Evolutionary conservation across 2,888 invertebrate species (phyloP).

Genomic region (Anodontia alba): DNA sequence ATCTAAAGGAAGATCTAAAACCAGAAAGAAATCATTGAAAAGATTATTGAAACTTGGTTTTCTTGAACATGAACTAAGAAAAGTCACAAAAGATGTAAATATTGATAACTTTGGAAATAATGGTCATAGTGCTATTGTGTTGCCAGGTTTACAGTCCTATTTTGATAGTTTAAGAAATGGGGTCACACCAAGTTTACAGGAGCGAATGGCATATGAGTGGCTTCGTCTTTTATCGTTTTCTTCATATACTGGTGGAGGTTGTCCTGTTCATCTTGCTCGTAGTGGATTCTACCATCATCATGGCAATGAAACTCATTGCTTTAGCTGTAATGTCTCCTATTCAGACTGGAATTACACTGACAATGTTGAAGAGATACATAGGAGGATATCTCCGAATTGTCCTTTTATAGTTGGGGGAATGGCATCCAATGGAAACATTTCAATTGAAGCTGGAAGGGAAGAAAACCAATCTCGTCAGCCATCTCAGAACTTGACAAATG

Average conservation of each 20-base stretch:
- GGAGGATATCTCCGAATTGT: conserved; percentile 54
- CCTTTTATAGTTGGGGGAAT: conserved; percentile 20
- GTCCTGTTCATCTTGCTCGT: conserved; percentile 32
- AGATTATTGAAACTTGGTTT: neutral
- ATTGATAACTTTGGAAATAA: neutral
- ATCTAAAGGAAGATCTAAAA: neutral
- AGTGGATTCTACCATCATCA: conserved; percentile 39
- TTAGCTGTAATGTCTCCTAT: conserved; percentile 35
- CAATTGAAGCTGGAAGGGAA: neutral
- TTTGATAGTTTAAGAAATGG: conserved; percentile 19
- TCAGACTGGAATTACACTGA: conserved; percentile 44
- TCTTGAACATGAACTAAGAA: neutral
- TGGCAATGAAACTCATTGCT: conserved; percentile 38
- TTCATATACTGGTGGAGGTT: conserved; percentile 30
- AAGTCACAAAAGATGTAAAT: neutral
- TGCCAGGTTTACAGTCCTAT: conserved; percentile 1
- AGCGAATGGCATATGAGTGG: conserved; percentile 40
- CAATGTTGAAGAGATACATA: conserved; percentile 45
- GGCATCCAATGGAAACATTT: conserved; percentile 22
- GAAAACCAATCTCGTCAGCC: neutral
- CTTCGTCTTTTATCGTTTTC: conserved; percentile 26
- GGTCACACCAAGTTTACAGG: neutral
- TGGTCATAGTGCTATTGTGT: neutral
- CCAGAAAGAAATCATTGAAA: neutral
- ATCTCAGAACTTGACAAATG: conserved; percentile 4